A percentile compares a stretch with the other conserved stretches of the same genome.
Conservation (phyloP, 2,888 invertebrate species). For the Rhamnusium bicolor region DNA sequence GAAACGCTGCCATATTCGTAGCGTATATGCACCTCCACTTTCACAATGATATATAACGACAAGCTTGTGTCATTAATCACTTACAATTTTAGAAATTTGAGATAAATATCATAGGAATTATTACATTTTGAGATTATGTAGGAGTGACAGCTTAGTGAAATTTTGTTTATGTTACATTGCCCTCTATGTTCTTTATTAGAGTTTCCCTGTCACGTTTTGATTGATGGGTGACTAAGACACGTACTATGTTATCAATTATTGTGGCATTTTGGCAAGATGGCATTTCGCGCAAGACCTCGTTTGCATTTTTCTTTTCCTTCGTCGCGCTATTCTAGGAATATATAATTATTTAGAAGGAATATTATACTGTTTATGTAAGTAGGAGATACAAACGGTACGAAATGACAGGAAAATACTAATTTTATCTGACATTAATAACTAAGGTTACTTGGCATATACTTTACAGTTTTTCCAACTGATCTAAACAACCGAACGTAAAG, state of each 20-base stretch:
- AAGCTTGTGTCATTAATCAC: constrained; percentile 20
- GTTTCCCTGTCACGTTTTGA: constrained; percentile 21
- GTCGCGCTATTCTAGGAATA: background rate
- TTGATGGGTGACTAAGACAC: constrained; percentile 18
- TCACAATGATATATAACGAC: constrained; percentile 22
- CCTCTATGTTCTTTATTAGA: constrained; percentile 25
- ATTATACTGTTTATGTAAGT: background rate
- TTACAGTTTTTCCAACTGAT: no score
- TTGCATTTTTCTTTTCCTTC: background rate
- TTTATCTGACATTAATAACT: no score
- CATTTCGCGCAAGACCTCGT: background rate
- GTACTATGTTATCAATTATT: constrained; percentile 22
- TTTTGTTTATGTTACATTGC: constrained; percentile 25
- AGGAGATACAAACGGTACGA: no score
- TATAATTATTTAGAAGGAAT: background rate
- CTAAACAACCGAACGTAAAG: no score
- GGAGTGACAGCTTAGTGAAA: constrained; percentile 19
- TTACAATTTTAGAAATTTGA: constrained; percentile 22
- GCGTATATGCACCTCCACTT: constrained; percentile 6
- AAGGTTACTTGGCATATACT: no score
- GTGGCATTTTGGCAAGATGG: background rate
- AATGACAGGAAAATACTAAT: no score
- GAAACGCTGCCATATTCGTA: background rate
- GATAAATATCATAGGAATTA: constrained; percentile 30
- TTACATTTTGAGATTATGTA: constrained; percentile 25